A percentile compares a stretch with the other conserved stretches of the same genome.
These are phyloP conservation scores for Cataglyphis livida DNA, from an alignment of 2,888 invertebrate species.

Conservation along the genomic window DNA sequence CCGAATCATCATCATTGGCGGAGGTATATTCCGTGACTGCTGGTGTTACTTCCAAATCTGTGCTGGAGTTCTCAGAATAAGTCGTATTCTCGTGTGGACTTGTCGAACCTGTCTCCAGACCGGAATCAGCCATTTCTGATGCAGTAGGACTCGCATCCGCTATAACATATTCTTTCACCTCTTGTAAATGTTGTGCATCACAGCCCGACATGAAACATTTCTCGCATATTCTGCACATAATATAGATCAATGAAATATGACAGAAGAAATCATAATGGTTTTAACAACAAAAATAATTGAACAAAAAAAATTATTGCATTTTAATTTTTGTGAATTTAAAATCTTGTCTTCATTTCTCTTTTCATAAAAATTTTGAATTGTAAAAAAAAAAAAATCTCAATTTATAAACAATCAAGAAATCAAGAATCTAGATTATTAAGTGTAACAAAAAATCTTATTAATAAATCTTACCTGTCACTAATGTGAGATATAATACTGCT, in stretches of 20 bases:
- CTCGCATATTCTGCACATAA: slow-evolving; percentile 58
- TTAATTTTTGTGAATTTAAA: background rate
- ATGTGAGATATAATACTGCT: slow-evolving; percentile 42
- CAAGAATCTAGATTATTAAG: background rate
- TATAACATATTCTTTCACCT: slow-evolving; percentile 62
- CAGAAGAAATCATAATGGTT: background rate
- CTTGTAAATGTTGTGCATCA: slow-evolving; percentile 31
- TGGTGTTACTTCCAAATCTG: slow-evolving; percentile 81
- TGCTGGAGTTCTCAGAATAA: slow-evolving; percentile 82
- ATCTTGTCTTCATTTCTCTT: background rate
- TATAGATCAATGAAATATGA: background rate
- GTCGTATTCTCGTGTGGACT: slow-evolving; percentile 85
- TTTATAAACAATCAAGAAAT: slow-evolving; percentile 3
- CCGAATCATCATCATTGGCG: slow-evolving; percentile 79
- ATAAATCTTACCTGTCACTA: slow-evolving; percentile 63
- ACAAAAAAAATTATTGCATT: background rate
- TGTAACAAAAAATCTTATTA: background rate
- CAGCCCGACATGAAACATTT: slow-evolving; percentile 48
- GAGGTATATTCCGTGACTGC: slow-evolving; percentile 80
- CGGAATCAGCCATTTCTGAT: slow-evolving; percentile 85
- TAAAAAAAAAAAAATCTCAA: background rate
- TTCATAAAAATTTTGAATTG: slow-evolving; percentile 1
- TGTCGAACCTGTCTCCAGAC: slow-evolving; percentile 84
- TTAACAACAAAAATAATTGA: background rate
- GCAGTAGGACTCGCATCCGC: slow-evolving; percentile 76